Base-by-base conservation (phyloP, 2,888 invertebrate species). In the Xanthia togata region DNA sequence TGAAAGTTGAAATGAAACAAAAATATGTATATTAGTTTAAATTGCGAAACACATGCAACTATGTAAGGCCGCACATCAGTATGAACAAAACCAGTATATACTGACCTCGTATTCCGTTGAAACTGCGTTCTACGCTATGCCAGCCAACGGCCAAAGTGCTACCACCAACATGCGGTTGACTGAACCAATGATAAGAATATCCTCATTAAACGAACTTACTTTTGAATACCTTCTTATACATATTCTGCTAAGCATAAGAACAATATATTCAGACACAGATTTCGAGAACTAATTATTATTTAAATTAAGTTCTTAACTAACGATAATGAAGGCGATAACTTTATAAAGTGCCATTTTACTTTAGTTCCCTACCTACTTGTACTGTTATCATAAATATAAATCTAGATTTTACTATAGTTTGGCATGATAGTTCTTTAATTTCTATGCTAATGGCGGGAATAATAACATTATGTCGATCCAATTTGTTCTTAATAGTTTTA, bases 401-500 rank as follows among this genome's bases (percentile, higher is more conserved):
- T 69, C 35, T 31, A 44, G 0, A 38, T 81, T 76, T 64, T 69
- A 80, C 35, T 44, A 2, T 20, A 26, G 3, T 79, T 60, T 72
- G 5, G 9, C 8, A 1, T 41, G 5, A 67, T 26, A 78, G 6
- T 63, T 41, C 4, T 69, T 70, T 26, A 47, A 70, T 76, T 55
- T 59, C 3, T 35, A 65, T 60, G 70, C 50, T 59, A 81, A 81
- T 53, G 69, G 23, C 59, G 70, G 64, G 59, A 79, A 81, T 79
- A 31, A 70, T 76, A 57, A 53, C 44, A 47, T 44, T 26, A 55
- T 41, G 23, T n/a, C 63, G 50, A 57, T 44, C 57, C 47, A 67
- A 62, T 81, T 74, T 55, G 9, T 47, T 60, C n/a, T 38, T 12
- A 31, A 78, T 44, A 35, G 17, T 26, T 31, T 50, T 50, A n/a